Conservation (phyloP, 2,113 vertebrate species). For the Ovis canadensis region DNA sequence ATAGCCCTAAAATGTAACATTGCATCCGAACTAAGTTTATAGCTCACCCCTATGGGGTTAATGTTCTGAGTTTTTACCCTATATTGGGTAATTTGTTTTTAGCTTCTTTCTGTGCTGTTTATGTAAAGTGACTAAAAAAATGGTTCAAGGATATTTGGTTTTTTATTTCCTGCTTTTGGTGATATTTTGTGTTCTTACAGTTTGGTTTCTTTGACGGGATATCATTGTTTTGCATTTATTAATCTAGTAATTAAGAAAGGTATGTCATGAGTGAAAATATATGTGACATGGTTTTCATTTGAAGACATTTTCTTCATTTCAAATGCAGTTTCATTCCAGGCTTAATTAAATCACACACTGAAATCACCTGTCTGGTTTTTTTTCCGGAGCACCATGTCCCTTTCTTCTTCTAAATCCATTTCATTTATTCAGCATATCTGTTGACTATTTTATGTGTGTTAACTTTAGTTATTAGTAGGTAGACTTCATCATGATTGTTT, state of each 20-base stretch:
- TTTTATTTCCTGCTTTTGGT: neutral
- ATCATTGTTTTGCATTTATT: neutral
- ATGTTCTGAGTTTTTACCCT: neutral
- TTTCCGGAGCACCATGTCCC: neutral
- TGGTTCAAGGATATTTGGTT: neutral
- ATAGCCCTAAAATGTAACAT: neutral
- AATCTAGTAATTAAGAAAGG: neutral
- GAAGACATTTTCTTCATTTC: conserved; percentile 4
- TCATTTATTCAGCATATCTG: neutral
- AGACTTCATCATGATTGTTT: neutral
- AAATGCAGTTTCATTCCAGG: neutral
- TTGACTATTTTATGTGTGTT: neutral
- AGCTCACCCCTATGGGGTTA: neutral
- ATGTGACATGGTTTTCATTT: neutral
- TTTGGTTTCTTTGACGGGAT: neutral
- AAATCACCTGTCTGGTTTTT: conserved; percentile 3
- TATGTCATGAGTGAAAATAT: neutral
- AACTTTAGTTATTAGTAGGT: neutral
- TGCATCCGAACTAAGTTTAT: neutral
- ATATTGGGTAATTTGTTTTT: neutral
- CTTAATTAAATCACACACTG: neutral
- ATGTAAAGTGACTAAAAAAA: conserved; percentile 2
- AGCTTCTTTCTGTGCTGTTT: neutral
- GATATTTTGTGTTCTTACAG: neutral
- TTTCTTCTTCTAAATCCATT: conserved; percentile 5